Base-by-base conservation (phyloP, 1,140 invertebrate species). In the Drosophila auraria region DNA sequence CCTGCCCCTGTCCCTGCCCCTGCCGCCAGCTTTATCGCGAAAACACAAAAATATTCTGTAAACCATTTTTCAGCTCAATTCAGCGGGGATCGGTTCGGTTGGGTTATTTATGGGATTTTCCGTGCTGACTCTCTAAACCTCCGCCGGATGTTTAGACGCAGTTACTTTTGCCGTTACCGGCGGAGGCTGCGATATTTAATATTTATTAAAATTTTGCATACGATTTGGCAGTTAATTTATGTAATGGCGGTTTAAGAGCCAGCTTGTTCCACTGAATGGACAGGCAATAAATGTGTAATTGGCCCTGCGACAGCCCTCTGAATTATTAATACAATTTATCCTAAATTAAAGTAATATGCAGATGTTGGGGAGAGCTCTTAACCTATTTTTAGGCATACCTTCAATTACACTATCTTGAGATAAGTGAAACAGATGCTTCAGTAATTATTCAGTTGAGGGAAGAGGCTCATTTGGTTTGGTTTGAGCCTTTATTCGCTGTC, bases 131-230 rank as follows among this genome's bases (percentile, higher is more conserved):
- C 80, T 71, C 57, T 65, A 47, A 72, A 89, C 84, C 86, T 89
- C 84, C 73, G 81, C 81, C 84, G 84, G 84, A 87, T 89, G 86
- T 90, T 89, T 89, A 89, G 81, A 71, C 83, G 86, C 82, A 72
- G 79, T 84, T 80, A 68, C 80, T 65, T 44, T 59, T 66, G 51
- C 61, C 72, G 56, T 25, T 53, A 50, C 50, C 45, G 40, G 27
- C 47, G 59, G 80, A 50, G 54, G 54, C 64, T 36, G 53, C 45
- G 23, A 61, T 70, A 57, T 56, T 60, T 65, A 64, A 64, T 78
- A 73, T 74, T 83, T 87, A 78, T 83, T 69, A 68, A 68, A 83
- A 87, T 87, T 83, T 87, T 87, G 83, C 70, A 79, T 60, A 62
- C 65, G 49, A 68, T 61, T 79, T 64, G 75, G 57, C 58, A 64